Percentiles rank a stretch among this genome's conserved stretches.
These are phyloP conservation scores for Felis catus DNA, from an alignment of 2,113 vertebrate genomes.

Conservation along the genomic window F.catus_Fca126_mat1.0 CM031413.1:75300501-75301000, in stretches of 20 bases:
- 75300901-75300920: neutral
- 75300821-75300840: neutral
- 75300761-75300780: neutral
- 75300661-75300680: neutral
- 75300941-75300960: neutral
- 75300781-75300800: neutral
- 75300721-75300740: neutral
- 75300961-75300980: neutral
- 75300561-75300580: neutral
- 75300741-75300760: neutral
- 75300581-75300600: neutral
- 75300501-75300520: neutral
- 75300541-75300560: neutral
- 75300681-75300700: neutral
- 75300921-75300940: neutral
- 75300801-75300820: neutral
- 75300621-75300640: neutral
- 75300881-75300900: neutral
- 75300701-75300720: neutral
- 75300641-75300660: neutral
- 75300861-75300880: neutral
- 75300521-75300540: neutral
- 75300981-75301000: neutral
- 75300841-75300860: neutral
- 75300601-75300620: neutral